These are phyloP conservation scores for Oscheius onirici DNA, from an alignment of 2,888 invertebrate genomes.

Conservation along the genomic window DNA sequence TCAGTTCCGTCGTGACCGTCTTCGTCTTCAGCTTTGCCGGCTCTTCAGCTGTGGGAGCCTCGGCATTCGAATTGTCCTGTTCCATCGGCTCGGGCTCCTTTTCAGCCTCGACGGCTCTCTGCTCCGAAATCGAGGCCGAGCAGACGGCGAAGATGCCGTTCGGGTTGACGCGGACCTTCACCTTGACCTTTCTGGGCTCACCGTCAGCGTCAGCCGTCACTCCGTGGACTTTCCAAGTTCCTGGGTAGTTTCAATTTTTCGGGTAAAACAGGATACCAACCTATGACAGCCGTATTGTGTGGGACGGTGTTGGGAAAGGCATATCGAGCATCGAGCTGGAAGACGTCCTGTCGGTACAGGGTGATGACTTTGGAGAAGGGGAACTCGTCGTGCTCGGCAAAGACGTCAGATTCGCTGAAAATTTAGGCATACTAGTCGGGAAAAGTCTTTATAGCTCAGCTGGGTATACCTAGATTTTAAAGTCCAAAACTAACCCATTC, in stretches of 20 bases:
- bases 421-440: no score
- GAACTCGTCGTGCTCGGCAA: conserved; percentile 85
- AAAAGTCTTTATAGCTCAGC: no score
- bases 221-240: conserved; percentile 73
- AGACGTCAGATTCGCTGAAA: conserved; percentile 89
- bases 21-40: conserved; percentile 80
- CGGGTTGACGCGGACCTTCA: conserved; percentile 89
- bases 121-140: conserved; percentile 81
- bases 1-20: conserved; percentile 85
- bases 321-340: conserved; percentile 87
- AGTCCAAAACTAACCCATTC: conserved; percentile 75
- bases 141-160: conserved; percentile 90
- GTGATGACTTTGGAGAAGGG: conserved; percentile 95
- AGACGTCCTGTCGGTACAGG: conserved; percentile 88
- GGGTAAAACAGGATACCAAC: conserved; percentile 43
- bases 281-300: conserved; percentile 78
- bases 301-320: conserved; percentile 78
- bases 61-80: conserved; percentile 12
- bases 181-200: conserved; percentile 85
- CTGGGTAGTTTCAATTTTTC: no score
- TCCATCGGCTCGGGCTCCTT: conserved; percentile 34
- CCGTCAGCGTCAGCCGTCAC: conserved; percentile 87
- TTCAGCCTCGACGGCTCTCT: conserved; percentile 56
- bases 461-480: no score
- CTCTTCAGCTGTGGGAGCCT: conserved; percentile 25